Evolutionary conservation across 2,888 invertebrate genomes (phyloP), one percentile per base, ranked within the genome.

Genomic region (Sminthurides aquaticus): DNA sequence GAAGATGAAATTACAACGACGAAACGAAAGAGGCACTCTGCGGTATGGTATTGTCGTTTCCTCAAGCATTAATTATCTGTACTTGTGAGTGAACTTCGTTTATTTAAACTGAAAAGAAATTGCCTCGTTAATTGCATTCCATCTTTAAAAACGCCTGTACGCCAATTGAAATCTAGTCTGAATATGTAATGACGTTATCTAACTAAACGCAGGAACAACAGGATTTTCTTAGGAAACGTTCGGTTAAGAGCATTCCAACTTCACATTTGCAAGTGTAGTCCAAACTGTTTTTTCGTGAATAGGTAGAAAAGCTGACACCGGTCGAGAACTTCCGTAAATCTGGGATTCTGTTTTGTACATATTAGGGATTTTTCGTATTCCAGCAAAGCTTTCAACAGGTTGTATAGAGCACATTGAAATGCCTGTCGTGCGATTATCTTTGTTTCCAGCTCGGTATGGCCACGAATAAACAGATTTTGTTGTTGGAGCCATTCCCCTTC

Each of bases 341-440:
- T 55, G 52, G 1, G 54, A 58, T 18, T 65, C 65, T 1, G 65
- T 59, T 5, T 49, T 55, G 49, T 67, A 67, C 67, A 67, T 67
- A 43, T 62, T 43, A 11, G 67, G 67, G 11, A 49, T 26, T 28
- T 49, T 43, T n/a, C 24, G 27, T 18, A 49, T 57, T n/a, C 60
- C 55, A 1, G 59, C 56, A 2, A 43, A 18, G 8, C 55, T 55
- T 5, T 56, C 24, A 20, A 52, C 61, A 0, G 64, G 64, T 48
- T 62, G 65, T 24, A 56, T 24, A 3, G 20, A 29, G 27, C 62
- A 67, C 28, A 65, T 28, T 2, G 28, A 18, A 5, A 62, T 43
- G 2, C 52, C 59, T 3, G 43, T 57, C 11, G 62, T 67, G 24
- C 24, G 34, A 49, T 67, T 67, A 24, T 65, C 65, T 43, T 62